Base-by-base conservation (phyloP, 2,888 invertebrate genomes). In the Andrena praecox region DNA sequence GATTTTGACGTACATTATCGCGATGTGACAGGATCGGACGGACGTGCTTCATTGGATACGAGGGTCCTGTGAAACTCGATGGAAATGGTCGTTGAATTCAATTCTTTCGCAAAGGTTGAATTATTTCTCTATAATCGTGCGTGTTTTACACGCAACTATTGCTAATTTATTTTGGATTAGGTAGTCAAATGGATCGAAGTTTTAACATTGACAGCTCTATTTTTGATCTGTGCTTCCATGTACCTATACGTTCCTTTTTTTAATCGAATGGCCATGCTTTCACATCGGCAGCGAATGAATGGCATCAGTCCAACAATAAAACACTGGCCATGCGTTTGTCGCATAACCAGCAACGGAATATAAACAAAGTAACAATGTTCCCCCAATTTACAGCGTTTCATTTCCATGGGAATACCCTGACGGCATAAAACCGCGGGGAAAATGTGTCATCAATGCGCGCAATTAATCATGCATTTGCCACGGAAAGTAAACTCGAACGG, bases 1-100 rank as follows among this genome's bases (percentile, higher is more conserved):
- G 80, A 78, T 68, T 80, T 35, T 80, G 80, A 80, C 80, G 56
- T 68, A 78, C 56, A 80, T 78, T 80, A 77, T 66, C 68, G 29
- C 29, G 24, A 8, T 24, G 29, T 29, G 8, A 52, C 63, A 27
- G 10, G 29, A 20, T 24, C 42, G 24, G 75, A 48, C n/a, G 12
- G 74, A 35, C 70, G 8, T 60, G 27, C 74, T 63, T 35, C 29
- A 59, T 50, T 6, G 42, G 48, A 27, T 54, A 16, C 27, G 50
- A 5, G 24, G 1, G 2, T 29, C 10, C 16, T 29, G 2, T 10
- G 50, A 66, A 64, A 29, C 35, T 6, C 3, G 2, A 12, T 59
- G 24, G 54, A 42, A 52, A 50, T 48, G n/a, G 20, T 20, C 5
- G 66, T 16, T 27, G 35, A 60, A 52, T 52, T 29, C 42, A 56